Evolutionary conservation across 2,888 invertebrate species (phyloP).

Genomic region (Liodrosophila aerea): DNA sequence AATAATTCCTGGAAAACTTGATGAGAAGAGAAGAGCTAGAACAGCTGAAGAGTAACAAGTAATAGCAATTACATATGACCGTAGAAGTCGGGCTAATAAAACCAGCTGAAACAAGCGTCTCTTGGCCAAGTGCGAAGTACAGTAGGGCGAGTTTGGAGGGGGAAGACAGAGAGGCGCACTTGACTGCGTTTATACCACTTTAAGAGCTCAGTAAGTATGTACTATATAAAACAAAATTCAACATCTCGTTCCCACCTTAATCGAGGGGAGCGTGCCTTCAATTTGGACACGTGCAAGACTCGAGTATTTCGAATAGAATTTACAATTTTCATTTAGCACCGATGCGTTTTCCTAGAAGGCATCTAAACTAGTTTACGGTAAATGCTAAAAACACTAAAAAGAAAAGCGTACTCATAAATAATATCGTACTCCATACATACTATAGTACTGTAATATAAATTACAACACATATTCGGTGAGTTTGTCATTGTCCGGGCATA

Average conservation of each 20-base stretch:
- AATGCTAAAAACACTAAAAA: conserved; percentile 11
- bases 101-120: conserved; percentile 37
- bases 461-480: neutral
- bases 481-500: conserved; percentile 45
- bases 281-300: conserved; percentile 68
- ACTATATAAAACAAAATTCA: conserved; percentile 50
- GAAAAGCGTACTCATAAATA: conserved; percentile 1
- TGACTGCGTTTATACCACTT: conserved; percentile 66
- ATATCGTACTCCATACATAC: neutral
- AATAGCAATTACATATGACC: conserved; percentile 69
- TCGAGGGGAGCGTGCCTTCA: conserved; percentile 59
- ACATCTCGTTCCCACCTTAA: neutral
- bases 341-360: conserved; percentile 48
- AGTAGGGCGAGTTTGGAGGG: neutral
- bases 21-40: neutral
- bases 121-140: conserved; percentile 25
- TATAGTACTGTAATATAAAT: too few species aligned
- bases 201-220: conserved; percentile 55
- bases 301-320: conserved; percentile 33
- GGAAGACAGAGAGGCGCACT: conserved; percentile 46
- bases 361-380: conserved; percentile 62
- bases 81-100: conserved; percentile 49
- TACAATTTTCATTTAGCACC: conserved; percentile 57
- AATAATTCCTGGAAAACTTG: conserved; percentile 53
- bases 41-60: conserved; percentile 35